Base-by-base conservation (phyloP, 2,888 invertebrate genomes). In the Calephelis perditalis region DNA sequence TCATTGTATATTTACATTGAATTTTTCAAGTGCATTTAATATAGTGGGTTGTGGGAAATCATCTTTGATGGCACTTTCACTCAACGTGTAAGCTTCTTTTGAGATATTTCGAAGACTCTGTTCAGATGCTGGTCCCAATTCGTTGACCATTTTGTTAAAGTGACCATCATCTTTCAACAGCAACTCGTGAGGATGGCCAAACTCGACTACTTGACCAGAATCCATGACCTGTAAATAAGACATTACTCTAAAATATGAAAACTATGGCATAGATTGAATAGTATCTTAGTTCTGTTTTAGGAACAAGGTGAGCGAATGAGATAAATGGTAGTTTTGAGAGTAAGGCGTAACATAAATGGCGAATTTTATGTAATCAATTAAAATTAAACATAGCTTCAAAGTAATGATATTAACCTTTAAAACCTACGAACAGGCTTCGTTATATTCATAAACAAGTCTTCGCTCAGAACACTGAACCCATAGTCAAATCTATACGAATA, bases 211-310 rank as follows among this genome's bases (percentile, higher is more conserved):
- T 59, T 59, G 59, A 9, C 59, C 59, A 45, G 45, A 44, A 36
- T 59, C 59, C 59, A 59, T 59, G 1, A 59, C 59, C 59, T 59
- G 36, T 44, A 44, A 49, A 49, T 26, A 55, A 58, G 5, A 11
- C 12, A 7, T 26, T 3, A 8, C 8, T 43, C 15, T 57, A 11
- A 12, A 26, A 11, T 11, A 44, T 8, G 40, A 37, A 49, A 15
- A 96, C 95, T 68, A 97, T 81, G 40, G 40, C 5, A 40, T 6
- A 26, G 1, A 26, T 26, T 26, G 4, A 26, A 4, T 26, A 26
- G 26, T 26, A 26, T 26, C 3, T 26, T 26, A 26, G 1, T 26
- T 26, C 26, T 26, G 26, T 26, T 26, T 2, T 26, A 26, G 26
- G 26, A 26, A 3, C 4, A 3, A 26, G 26, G 26, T 15, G 15